phyloP scores from a whole-genome alignment of 2,113 vertebrate species.

The Chroicocephalus ridibundus region DNA sequence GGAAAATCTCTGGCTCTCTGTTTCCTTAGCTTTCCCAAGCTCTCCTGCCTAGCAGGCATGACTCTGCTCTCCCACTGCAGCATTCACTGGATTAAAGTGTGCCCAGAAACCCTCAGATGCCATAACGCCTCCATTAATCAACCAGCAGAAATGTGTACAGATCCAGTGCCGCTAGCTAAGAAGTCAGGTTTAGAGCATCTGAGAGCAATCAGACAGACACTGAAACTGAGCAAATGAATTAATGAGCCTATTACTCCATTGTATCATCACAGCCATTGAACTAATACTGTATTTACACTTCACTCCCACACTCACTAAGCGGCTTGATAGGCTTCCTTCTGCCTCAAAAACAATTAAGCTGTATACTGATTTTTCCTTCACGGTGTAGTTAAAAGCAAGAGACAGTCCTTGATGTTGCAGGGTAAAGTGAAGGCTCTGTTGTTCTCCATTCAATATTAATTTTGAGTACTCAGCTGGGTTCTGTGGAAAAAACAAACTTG shows the following conservation, averaged over 20 bases:
- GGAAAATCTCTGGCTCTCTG: neutral
- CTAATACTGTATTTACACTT: constrained; percentile 61
- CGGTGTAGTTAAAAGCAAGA: constrained; percentile 35
- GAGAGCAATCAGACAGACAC: constrained; percentile 43
- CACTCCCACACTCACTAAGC: constrained; percentile 78
- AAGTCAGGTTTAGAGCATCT: constrained; percentile 38
- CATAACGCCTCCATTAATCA: constrained; percentile 51
- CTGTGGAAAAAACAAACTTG: constrained; percentile 68
- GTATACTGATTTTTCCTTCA: constrained; percentile 77
- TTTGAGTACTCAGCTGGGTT: constrained; percentile 80
- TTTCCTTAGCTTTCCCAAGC: neutral
- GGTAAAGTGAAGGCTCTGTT: constrained; percentile 58
- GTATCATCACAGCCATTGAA: constrained; percentile 49
- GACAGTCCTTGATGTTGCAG: constrained; percentile 50
- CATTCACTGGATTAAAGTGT: constrained; percentile 35
- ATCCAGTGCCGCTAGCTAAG: constrained; percentile 24
- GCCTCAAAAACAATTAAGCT: constrained; percentile 78
- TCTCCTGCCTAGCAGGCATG: constrained; percentile 28
- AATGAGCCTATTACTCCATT: constrained; percentile 54
- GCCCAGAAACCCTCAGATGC: constrained; percentile 49
- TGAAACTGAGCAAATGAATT: constrained; percentile 44
- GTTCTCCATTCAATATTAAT: constrained; percentile 67
- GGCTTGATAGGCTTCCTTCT: constrained; percentile 64
- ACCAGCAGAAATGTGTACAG: neutral
- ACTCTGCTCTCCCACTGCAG: constrained; percentile 38